Evolutionary conservation across 2,113 vertebrate genomes (phyloP), one percentile per base, ranked within the genome.

Genomic region (Origma solitaria): DNA sequence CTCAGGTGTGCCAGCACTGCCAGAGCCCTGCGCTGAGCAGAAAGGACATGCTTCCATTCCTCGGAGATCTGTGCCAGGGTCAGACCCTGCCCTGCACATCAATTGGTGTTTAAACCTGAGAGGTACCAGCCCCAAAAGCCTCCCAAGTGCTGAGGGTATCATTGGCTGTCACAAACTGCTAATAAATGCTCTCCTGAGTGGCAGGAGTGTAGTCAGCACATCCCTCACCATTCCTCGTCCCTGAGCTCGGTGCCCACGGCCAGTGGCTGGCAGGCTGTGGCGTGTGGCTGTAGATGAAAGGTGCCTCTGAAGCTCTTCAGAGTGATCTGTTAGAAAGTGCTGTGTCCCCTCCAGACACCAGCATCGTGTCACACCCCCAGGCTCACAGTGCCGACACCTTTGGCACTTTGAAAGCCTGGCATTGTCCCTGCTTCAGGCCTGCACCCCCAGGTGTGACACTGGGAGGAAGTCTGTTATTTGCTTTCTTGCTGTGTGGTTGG

Each of bases 401-500:
- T 68, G 62, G 80, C 51, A 9, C 61, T 86, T 66, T 45, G 30
- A 85, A 72, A 91, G 75, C 54, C 71, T 78, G 78, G 6, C 17
- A 2, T 70, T 85, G 58, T 82, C 82, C 50, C 35, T 56, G 47
- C 38, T 56, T 71, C 49, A 60, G 66, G 62, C 61, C 72, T 71
- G 45, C 82, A 20, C 23, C 78, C 84, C 51, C 11, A 70, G 82
- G 78, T 88, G 82, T 79, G 66, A 72, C 70, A 53, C 24, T 15
- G 42, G 23, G 58, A 75, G 35, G 84, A 90, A 73, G 50, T 31
- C 62, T 91, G 45, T 38, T 92, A 45, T 33, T 94, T 92, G 47
- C 64, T 96, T 70, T 65, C 62, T 80, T 79, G 50, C 86, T 57
- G 27, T 81, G 90, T 82, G 64, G 85, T 70, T 94, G 92, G 85